A percentile compares a stretch with the other conserved stretches of the same genome.
phyloP scores from a whole-genome alignment of 2,113 vertebrate genomes.

The Scophthalmus maximus region DNA sequence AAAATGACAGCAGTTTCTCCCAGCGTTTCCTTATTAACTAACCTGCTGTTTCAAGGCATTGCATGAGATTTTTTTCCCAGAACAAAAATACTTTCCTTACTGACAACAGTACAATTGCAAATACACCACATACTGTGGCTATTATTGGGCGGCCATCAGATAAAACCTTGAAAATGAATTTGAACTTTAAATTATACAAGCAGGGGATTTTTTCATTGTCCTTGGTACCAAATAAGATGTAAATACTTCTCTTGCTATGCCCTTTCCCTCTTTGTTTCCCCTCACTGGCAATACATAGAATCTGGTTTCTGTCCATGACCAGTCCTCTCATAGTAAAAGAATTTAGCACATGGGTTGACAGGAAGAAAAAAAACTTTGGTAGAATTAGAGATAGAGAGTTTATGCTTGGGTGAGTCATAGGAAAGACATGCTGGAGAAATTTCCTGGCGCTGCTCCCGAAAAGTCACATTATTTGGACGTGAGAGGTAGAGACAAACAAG shows the following conservation, averaged over 20 bases:
- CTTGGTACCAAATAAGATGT: not conserved
- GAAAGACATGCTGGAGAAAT: constrained; percentile 66
- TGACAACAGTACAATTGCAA: too few relatives aligned
- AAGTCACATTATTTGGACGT: constrained; percentile 72
- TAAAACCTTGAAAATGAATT: not conserved
- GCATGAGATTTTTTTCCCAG: not conserved
- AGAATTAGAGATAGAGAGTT: constrained; percentile 65
- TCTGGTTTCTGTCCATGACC: constrained; percentile 55
- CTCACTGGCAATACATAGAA: constrained; percentile 21
- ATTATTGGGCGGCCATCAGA: not conserved
- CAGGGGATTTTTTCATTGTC: not conserved
- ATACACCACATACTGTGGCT: not conserved
- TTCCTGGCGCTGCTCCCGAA: constrained; percentile 77
- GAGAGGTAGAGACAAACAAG: constrained; percentile 45
- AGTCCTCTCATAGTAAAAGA: constrained; percentile 46
- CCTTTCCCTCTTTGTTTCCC: not conserved
- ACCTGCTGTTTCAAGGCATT: too few relatives aligned
- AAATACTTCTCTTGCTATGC: not conserved
- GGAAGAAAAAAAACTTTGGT: constrained; percentile 47
- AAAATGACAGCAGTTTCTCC: too few relatives aligned
- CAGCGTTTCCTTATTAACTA: too few relatives aligned
- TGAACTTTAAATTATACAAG: not conserved
- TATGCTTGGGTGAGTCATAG: constrained; percentile 64
- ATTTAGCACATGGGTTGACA: constrained; percentile 36
- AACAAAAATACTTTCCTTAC: too few relatives aligned